Evolutionary conservation across 2,113 vertebrate genomes (phyloP), one percentile per base, ranked within the genome.

Genomic region (Platanista minor): DNA sequence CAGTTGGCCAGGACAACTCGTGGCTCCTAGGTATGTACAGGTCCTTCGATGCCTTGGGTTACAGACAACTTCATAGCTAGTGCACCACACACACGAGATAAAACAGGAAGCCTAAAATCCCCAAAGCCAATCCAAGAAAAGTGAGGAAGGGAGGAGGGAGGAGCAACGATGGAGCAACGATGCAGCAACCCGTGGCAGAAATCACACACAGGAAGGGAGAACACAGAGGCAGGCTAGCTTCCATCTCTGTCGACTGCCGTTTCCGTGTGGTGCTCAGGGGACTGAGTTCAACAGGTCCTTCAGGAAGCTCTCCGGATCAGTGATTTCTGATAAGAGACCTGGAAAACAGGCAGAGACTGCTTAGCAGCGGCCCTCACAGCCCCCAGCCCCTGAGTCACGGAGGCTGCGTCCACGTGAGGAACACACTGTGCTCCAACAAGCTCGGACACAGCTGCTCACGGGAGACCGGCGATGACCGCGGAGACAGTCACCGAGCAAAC

Each of bases 261-360:
- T 89, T 82, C 46, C 0, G 29, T 41, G 91, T 81, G 91, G 0
- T 4, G 97, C 97, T 99, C 99, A 99, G 98, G 99, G 99, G 98
- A 99, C 98, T 98, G 99, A 99, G 99, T 99, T 99, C 98, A 99
- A 94, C 95, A 99, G 98, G 94, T 99, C 99, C 98, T 99, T 99
- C 97, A 99, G 98, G 98, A 99, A 99, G 98, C 98, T 98, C 97
- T 99, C 99, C 0, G 99, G 99, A 81, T 99, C 99, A 2, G 95
- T 98, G 98, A 99, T 99, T 96, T 99, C 99, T 78, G 99, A 98
- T 72, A 99, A 98, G 62, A 99, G 99, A 94, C 99, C 99, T 99
- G 98, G 12, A 96, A 98, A 69, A 95, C 21, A 89, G 75, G 80
- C 71, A 78, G 36, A 39, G 25, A 64, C 82, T 39, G 96, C 92